phyloP scores from a whole-genome alignment of 1,140 invertebrate species.

The Kradibia gibbosae region DNA sequence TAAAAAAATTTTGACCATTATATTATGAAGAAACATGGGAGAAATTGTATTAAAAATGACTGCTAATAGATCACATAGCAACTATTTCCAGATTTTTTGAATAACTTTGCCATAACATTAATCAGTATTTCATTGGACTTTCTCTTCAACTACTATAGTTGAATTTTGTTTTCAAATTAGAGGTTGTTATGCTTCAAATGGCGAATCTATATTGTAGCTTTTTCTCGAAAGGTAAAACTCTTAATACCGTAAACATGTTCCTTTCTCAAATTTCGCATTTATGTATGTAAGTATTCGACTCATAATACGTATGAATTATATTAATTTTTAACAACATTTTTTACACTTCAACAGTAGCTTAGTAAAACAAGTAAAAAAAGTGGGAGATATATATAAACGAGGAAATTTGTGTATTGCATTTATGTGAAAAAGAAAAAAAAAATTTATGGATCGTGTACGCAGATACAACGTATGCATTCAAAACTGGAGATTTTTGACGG shows the following conservation, averaged over 20 bases:
- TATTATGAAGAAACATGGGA: background rate
- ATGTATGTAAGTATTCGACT: background rate
- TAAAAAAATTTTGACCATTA: background rate
- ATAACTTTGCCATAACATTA: slow-evolving; percentile 15
- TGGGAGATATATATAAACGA: slow-evolving; percentile 5
- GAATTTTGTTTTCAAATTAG: slow-evolving; percentile 18
- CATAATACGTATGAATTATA: slow-evolving; percentile 17
- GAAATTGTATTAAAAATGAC: background rate
- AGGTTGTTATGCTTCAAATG: slow-evolving; percentile 8
- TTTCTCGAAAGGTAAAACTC: background rate
- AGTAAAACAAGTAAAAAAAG: slow-evolving; percentile 1
- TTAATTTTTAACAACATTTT: background rate
- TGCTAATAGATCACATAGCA: background rate
- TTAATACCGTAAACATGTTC: background rate
- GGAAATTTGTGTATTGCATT: background rate
- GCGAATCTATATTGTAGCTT: slow-evolving; percentile 5
- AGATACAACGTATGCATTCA: slow-evolving; percentile 1
- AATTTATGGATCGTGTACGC: background rate
- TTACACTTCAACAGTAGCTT: background rate
- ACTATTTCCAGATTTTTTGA: background rate
- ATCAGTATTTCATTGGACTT: slow-evolving; percentile 9
- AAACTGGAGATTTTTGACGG: background rate
- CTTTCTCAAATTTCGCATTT: slow-evolving; percentile 10
- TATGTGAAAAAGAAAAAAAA: slow-evolving; percentile 14
- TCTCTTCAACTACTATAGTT: background rate